Evolutionary conservation across 2,113 vertebrate species (phyloP).

Genomic region (Oncorhynchus mykiss): DNA sequence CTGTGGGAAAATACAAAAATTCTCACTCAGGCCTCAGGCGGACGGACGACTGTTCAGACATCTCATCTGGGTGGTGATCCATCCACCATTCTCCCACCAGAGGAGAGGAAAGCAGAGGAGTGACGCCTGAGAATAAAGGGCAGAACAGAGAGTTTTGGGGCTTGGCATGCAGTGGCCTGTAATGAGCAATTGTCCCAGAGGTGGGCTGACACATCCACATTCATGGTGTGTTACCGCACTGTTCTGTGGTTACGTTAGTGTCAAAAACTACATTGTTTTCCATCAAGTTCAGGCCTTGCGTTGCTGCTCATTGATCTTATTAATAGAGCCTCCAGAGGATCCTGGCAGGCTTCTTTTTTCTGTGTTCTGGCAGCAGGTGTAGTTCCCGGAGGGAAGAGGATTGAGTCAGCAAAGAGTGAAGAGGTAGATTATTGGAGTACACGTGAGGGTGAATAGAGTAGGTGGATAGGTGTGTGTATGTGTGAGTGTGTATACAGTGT

Average conservation of each 20-base stretch:
- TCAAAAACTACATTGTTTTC: constrained; percentile 14
- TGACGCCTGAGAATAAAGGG: neutral
- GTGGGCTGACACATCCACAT: too few relatives aligned
- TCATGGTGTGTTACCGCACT: too few relatives aligned
- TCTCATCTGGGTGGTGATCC: constrained; percentile 47
- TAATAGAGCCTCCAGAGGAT: neutral
- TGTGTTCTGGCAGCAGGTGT: neutral
- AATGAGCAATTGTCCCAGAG: too few relatives aligned
- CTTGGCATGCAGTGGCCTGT: neutral
- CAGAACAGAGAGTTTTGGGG: constrained; percentile 11
- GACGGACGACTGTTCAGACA: constrained; percentile 41
- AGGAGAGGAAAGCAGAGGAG: constrained; percentile 17
- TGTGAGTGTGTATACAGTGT: constrained; percentile 1
- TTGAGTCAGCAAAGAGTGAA: constrained; percentile 9
- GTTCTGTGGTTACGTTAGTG: too few relatives aligned
- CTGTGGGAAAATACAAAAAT: neutral
- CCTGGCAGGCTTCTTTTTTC: too few relatives aligned
- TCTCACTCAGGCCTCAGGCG: constrained; percentile 13
- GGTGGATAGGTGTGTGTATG: neutral
- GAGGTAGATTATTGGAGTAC: neutral
- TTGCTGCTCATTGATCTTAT: constrained; percentile 28
- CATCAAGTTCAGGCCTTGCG: constrained; percentile 14
- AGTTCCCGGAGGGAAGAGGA: constrained; percentile 2
- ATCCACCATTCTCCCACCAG: constrained; percentile 29
- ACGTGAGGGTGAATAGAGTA: neutral